Evolutionary conservation across 53 echinoderm and acorn worm species (phyloP), one percentile per base, ranked within the genome.

Genomic region (Henricia sp.): DNA sequence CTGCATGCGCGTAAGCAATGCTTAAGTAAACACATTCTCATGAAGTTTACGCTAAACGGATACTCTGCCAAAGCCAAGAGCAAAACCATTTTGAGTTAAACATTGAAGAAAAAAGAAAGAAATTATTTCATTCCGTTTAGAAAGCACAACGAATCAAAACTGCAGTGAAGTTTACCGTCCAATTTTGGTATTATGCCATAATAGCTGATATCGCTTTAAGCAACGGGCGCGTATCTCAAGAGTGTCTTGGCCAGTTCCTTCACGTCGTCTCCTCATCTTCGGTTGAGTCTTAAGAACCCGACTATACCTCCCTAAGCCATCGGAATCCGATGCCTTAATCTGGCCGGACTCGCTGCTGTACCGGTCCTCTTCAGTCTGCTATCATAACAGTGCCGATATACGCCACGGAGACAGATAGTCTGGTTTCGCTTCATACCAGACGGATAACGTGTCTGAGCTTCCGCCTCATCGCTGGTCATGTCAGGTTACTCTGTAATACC

Each of bases 281-380:
- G n/a, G n/a, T n/a, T 36, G 39, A 35, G 51, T 44, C 58, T 57
- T 59, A 59, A 76, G 76, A 57, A 76, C 76, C 76, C 38, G 76
- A 76, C 76, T 76, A 76, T 34, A 57, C 28, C 32, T 21, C 58
- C 3, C 67, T 60, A 50, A 73, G 1, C 53, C 37, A 16, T 14
- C n/a, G 76, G 57, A 76, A 76, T 58, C 43, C 58, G 58, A 76
- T 76, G 37, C 76, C 43, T 57, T 76, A 76, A 76, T 76, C 76
- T 76, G 57, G 76, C 76, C 76, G 56, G 57, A 76, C 57, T 58
- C 58, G 25, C 28, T 58, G 37, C 38, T 37, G 67, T 23, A 19
- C n/a, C 36, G 62, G 62, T 14, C 67, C 67, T 37, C 67, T 67
- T 21, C 37, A 42, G 28, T 28, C n/a, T 41, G 40, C 59, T 59